phyloP scores from a whole-genome alignment of 1,140 invertebrate species.

The Grapholita molesta region DNA sequence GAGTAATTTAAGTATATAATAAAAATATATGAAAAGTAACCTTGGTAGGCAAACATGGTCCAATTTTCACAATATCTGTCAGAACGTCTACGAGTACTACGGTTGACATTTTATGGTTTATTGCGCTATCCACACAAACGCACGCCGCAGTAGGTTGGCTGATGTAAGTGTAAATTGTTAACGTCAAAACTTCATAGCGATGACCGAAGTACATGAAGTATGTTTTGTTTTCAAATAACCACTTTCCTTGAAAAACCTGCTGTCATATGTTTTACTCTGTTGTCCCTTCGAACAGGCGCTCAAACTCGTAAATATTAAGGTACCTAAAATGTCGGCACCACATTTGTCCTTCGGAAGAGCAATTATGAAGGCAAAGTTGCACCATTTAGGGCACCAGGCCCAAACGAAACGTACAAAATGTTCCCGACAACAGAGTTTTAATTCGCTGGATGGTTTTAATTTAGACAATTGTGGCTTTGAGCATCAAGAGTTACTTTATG shows the following conservation, averaged over 20 bases:
- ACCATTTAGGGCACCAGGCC: constrained; percentile 32
- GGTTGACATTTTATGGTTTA: no score
- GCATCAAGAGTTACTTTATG: background rate
- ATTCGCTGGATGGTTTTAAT: constrained; percentile 9
- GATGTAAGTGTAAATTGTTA: no score
- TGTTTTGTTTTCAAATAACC: no score
- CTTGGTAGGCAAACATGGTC: no score
- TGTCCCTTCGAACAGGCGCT: constrained; percentile 9
- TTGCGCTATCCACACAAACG: no score
- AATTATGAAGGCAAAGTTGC: constrained; percentile 41
- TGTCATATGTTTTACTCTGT: background rate
- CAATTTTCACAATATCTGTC: no score
- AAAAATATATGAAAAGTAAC: no score
- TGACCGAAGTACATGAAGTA: no score
- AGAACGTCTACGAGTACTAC: no score
- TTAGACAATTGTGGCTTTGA: background rate
- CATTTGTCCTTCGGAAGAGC: constrained; percentile 33
- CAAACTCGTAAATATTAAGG: constrained; percentile 33
- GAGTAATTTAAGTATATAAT: no score
- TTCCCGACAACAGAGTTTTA: constrained; percentile 11
- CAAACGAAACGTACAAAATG: constrained; percentile 30
- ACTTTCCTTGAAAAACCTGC: background rate
- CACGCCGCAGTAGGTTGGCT: no score
- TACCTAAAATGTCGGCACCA: constrained; percentile 26
- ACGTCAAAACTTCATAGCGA: no score